Percentiles rank a stretch among this genome's conserved stretches.
Conservation (phyloP, 2,113 vertebrate species). For the Podilymbus podiceps region DNA sequence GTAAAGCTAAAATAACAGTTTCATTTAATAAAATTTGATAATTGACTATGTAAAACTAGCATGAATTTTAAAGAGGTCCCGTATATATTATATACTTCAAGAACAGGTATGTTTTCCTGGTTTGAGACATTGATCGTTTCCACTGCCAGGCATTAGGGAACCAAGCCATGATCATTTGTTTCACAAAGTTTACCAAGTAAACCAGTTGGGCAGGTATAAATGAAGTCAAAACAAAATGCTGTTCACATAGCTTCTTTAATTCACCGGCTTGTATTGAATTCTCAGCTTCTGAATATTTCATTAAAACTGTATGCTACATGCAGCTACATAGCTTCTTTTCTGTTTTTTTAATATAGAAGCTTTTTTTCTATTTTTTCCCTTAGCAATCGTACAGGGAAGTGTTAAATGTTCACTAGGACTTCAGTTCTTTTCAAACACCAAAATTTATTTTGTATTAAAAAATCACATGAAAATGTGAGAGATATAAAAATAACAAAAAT, state of each 20-base stretch:
- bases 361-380: not conserved
- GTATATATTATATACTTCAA: not conserved
- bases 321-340: not conserved
- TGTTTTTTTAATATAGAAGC: not conserved
- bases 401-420: not conserved
- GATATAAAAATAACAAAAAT: not conserved
- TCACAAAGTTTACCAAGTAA: not conserved
- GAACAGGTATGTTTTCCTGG: not conserved
- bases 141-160: not conserved
- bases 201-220: slow-evolving; percentile 14
- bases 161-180: not conserved
- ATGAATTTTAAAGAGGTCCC: not conserved
- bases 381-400: not conserved
- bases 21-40: not conserved
- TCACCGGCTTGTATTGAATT: not conserved
- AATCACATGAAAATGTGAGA: not conserved
- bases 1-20: slow-evolving; percentile 69
- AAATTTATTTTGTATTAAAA: not conserved
- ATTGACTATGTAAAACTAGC: not conserved
- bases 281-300: not conserved
- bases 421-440: not conserved
- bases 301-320: not conserved
- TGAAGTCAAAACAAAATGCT: not conserved
- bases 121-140: not conserved
- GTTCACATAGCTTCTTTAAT: not conserved